A percentile compares a stretch with the other conserved stretches of the same genome.
Conservation (phyloP, 2,113 vertebrate species). For the Potamarius usumacintae region DNA sequence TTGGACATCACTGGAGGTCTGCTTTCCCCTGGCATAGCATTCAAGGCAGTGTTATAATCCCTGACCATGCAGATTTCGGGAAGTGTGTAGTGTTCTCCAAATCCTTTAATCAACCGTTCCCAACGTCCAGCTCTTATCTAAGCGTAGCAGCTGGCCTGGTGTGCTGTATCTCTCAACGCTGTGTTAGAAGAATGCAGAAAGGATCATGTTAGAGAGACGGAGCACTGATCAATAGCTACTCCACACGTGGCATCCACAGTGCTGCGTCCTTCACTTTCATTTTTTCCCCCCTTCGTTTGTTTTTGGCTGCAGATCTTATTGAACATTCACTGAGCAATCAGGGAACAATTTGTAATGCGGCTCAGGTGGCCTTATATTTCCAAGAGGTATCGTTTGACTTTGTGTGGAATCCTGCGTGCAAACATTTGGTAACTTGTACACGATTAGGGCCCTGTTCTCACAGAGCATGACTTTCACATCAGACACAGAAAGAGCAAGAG, state of each 20-base stretch:
- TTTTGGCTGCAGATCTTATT: neutral
- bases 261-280: neutral
- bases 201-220: slow-evolving; percentile 25
- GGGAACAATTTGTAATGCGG: slow-evolving; percentile 4
- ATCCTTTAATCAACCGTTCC: slow-evolving; percentile 39
- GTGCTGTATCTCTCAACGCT: slow-evolving; percentile 11
- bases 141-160: slow-evolving; percentile 26
- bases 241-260: slow-evolving; percentile 22
- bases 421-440: slow-evolving; percentile 28
- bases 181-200: slow-evolving; percentile 40
- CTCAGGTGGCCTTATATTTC: slow-evolving; percentile 23
- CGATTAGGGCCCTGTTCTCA: slow-evolving; percentile 3
- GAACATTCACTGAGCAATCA: neutral
- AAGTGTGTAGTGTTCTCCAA: slow-evolving; percentile 9
- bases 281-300: neutral
- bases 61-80: slow-evolving; percentile 39
- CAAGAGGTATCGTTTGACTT: slow-evolving; percentile 4
- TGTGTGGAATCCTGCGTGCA: neutral
- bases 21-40: slow-evolving; percentile 16
- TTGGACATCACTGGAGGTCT: slow-evolving; percentile 16
- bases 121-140: slow-evolving; percentile 42
- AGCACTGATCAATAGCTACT: slow-evolving; percentile 19
- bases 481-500: slow-evolving; percentile 29
- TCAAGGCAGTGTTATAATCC: slow-evolving; percentile 34
- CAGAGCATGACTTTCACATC: slow-evolving; percentile 42